These are phyloP conservation scores for Prionace glauca DNA, from an alignment of 2,797 vertebrate species.

Conservation along the genomic window DNA sequence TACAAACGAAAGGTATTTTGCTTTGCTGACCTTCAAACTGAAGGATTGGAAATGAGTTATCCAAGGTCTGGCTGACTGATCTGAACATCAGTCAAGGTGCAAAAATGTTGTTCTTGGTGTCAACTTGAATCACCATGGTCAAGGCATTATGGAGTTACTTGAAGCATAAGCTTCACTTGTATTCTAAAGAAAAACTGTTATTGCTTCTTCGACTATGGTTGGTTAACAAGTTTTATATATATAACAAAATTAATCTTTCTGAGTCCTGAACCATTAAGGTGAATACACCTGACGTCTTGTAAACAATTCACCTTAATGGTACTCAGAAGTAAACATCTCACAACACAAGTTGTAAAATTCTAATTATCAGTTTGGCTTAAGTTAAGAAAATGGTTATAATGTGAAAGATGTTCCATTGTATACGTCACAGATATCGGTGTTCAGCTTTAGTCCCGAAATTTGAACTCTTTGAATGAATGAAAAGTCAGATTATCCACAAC, in stretches of 20 bases:
- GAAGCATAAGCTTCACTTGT: neutral
- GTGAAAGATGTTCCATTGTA: neutral
- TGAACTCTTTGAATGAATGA: neutral
- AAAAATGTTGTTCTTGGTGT: neutral
- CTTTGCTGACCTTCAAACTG: neutral
- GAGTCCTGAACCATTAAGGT: neutral
- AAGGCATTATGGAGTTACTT: neutral
- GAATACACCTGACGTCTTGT: neutral
- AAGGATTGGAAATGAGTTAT: neutral
- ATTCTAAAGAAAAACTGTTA: neutral
- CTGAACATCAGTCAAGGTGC: neutral
- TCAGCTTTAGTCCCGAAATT: neutral
- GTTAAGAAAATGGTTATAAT: neutral
- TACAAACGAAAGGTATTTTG: too few relatives aligned
- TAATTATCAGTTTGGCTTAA: neutral
- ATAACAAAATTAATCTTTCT: neutral
- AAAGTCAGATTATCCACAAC: neutral
- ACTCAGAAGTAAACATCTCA: neutral
- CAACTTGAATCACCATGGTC: neutral
- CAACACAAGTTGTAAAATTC: neutral
- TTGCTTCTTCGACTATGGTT: neutral
- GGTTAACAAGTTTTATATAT: neutral
- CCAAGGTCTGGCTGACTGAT: neutral
- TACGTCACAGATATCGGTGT: neutral
- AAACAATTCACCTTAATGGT: too few relatives aligned